A percentile compares a stretch with the other conserved stretches of the same genome.
These are phyloP conservation scores for Bombus vancouverensis DNA, from an alignment of 1,140 invertebrate species.

Conservation along the genomic window DNA sequence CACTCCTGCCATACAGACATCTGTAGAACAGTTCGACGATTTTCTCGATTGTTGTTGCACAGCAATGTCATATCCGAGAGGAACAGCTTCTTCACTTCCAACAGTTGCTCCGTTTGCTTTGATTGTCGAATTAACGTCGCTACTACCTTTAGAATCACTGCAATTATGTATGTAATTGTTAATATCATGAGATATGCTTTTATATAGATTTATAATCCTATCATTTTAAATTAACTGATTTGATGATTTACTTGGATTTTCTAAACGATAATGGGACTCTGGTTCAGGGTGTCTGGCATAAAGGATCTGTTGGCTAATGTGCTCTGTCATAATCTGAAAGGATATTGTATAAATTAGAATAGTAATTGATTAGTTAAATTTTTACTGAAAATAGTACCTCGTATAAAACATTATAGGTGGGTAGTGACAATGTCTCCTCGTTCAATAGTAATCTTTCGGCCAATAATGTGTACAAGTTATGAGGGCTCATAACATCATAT, in stretches of 20 bases:
- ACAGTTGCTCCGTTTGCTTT: constrained; percentile 94
- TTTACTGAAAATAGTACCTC: constrained; percentile 85
- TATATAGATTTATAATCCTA: background rate
- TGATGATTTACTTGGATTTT: constrained; percentile 96
- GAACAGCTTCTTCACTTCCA: constrained; percentile 98
- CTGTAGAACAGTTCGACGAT: constrained; percentile 97
- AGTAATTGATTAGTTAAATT: background rate
- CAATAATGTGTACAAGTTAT: constrained; percentile 98
- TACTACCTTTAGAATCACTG: constrained; percentile 99
- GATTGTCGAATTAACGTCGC: constrained; percentile 98
- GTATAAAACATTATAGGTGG: constrained; percentile 99
- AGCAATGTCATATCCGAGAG: constrained; percentile 98
- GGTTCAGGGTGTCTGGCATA: constrained; percentile 96
- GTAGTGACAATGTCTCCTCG: constrained; percentile 93
- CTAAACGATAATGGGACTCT: constrained; percentile 95
- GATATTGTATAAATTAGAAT: constrained; percentile 4
- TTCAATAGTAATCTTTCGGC: constrained; percentile 95
- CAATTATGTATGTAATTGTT: constrained; percentile 70
- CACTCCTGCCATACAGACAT: constrained; percentile 99
- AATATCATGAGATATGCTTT: background rate
- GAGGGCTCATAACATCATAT: constrained; percentile 98
- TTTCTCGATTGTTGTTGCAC: constrained; percentile 98
- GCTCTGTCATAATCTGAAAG: constrained; percentile 95
- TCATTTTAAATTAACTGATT: constrained; percentile 17
- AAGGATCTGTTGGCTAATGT: constrained; percentile 96